A percentile compares a stretch with the other conserved stretches of the same genome.
Conservation (phyloP, 1,140 invertebrate species). For the Eurytemora carolleeae region DNA sequence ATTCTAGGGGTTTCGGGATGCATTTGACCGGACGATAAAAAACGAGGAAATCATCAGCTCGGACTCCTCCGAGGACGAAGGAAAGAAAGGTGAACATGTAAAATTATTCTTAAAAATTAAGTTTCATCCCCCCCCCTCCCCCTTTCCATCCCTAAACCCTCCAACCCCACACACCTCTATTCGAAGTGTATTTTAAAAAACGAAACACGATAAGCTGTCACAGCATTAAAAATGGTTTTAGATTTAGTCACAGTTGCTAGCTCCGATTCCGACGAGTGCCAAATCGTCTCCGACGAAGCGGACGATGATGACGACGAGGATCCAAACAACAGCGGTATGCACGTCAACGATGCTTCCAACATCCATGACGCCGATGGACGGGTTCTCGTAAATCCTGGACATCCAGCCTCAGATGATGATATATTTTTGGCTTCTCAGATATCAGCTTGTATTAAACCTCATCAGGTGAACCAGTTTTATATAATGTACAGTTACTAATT, state of each 20-base stretch:
- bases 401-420: constrained; percentile 73
- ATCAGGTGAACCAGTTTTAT: constrained; percentile 40
- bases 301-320: constrained; percentile 46
- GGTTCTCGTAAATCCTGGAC: constrained; percentile 87
- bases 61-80: no score
- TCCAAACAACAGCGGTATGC: constrained; percentile 27
- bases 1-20: no score
- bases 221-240: constrained; percentile 52
- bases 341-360: constrained; percentile 49
- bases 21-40: no score
- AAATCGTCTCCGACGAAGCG: constrained; percentile 32
- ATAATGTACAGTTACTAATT: neutral
- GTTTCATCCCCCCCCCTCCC: no score
- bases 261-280: constrained; percentile 26
- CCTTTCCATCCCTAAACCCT: no score
- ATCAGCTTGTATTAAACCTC: constrained; percentile 76
- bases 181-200: constrained; percentile 36
- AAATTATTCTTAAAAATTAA: no score
- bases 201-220: constrained; percentile 45
- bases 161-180: no score
- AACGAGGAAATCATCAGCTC: no score
- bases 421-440: constrained; percentile 85
- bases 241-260: constrained; percentile 28
- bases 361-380: constrained; percentile 71
- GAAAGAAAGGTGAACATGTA: constrained; percentile 31